These are phyloP conservation scores for Drosophila borealis DNA, from an alignment of 2,888 invertebrate species.

Conservation along the genomic window DNA sequence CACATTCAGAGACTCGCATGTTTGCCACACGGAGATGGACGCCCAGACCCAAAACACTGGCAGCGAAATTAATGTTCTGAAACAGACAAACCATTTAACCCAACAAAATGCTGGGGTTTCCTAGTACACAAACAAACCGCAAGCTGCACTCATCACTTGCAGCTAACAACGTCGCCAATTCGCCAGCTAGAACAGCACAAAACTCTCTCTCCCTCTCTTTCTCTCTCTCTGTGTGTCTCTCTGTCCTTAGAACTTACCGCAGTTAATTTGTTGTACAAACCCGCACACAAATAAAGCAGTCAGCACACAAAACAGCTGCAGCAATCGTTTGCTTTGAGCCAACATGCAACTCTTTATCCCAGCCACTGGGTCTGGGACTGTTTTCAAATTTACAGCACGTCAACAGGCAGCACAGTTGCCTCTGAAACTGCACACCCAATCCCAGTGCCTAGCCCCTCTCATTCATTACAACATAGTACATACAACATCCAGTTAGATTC, in stretches of 20 bases:
- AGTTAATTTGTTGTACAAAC: constrained; percentile 76
- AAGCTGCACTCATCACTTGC: constrained; percentile 69
- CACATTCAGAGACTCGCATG: constrained; percentile 11
- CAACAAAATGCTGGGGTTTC: constrained; percentile 36
- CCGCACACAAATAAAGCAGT: constrained; percentile 74
- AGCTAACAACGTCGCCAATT: constrained; percentile 58
- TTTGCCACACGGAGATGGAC: too few relatives aligned
- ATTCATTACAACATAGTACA: constrained; percentile 6
- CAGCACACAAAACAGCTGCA: constrained; percentile 58
- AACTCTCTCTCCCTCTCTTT: not conserved
- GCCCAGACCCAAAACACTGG: constrained; percentile 10
- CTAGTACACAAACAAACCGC: constrained; percentile 54
- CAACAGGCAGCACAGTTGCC: constrained; percentile 43
- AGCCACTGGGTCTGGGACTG: constrained; percentile 51
- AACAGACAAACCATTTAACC: constrained; percentile 78
- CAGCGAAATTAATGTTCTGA: constrained; percentile 73
- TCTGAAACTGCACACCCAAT: not conserved
- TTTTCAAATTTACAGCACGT: constrained; percentile 77
- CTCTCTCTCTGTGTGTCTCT: not conserved
- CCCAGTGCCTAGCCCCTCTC: not conserved
- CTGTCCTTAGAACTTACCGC: constrained; percentile 50
- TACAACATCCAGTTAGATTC: constrained; percentile 13
- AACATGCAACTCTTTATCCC: constrained; percentile 73
- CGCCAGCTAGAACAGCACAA: constrained; percentile 2
- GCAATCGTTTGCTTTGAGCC: constrained; percentile 74